Evolutionary conservation across 2,888 invertebrate species (phyloP).

Genomic region (Gastrophysa polygoni): DNA sequence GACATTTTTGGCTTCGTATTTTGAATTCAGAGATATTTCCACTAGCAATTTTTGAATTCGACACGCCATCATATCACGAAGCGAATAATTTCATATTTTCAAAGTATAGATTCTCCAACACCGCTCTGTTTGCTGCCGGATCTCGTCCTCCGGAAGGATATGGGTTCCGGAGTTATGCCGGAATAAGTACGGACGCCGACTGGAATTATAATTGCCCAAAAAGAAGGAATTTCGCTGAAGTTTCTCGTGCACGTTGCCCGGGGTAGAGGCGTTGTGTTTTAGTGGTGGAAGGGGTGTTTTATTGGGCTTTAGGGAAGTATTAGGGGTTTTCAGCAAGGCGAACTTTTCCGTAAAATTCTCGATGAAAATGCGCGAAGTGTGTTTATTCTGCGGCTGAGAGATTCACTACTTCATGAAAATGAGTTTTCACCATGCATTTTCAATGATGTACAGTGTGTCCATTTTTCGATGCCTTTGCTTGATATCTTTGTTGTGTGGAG

Average conservation of each 20-base stretch:
- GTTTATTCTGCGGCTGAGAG: too few species aligned
- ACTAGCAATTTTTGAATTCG: too few species aligned
- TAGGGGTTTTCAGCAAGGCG: neutral
- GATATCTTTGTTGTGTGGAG: too few species aligned
- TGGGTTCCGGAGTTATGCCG: constrained; percentile 24
- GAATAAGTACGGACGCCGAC: constrained; percentile 26
- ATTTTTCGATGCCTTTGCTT: too few species aligned
- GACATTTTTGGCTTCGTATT: too few species aligned
- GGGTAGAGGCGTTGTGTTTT: constrained; percentile 16
- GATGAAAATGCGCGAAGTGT: neutral
- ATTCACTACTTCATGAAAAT: too few species aligned
- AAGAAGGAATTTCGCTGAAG: constrained; percentile 13
- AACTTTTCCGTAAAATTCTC: neutral
- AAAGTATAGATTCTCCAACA: neutral
- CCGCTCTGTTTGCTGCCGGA: neutral
- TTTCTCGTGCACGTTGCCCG: constrained; percentile 6
- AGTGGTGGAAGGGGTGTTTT: neutral
- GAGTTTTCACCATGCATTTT: too few species aligned
- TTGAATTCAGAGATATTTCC: too few species aligned
- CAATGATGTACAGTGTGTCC: too few species aligned
- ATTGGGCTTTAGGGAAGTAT: neutral
- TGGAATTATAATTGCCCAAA: constrained; percentile 39
- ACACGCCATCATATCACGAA: too few species aligned
- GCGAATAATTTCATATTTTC: too few species aligned
- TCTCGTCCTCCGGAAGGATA: constrained; percentile 20